phyloP scores from a whole-genome alignment of 2,888 invertebrate genomes.

The Cacoxenus indagator region DNA sequence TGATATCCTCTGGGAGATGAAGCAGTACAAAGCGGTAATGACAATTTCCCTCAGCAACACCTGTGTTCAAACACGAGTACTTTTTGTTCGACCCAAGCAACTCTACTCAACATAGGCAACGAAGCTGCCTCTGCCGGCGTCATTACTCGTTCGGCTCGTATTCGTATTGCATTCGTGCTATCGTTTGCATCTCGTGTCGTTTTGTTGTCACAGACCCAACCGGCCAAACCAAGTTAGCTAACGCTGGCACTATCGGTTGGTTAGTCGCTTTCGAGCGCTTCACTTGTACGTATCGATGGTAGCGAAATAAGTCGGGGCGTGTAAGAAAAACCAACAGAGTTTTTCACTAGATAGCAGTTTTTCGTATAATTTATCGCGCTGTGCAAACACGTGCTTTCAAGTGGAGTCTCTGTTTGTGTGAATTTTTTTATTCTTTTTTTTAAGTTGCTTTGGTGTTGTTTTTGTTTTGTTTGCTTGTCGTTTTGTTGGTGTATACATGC shows the following conservation, averaged over 20 bases:
- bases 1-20: too few relatives aligned
- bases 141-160: neutral
- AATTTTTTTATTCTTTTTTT: neutral
- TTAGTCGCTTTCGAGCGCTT: slow-evolving; percentile 2
- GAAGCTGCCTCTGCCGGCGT: too few relatives aligned
- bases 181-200: neutral
- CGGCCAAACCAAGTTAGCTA: too few relatives aligned
- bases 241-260: neutral
- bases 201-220: neutral
- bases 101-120: neutral
- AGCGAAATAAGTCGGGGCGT: neutral
- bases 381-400: too few relatives aligned
- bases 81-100: neutral
- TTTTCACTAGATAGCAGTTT: neutral
- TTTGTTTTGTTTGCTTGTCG: slow-evolving; percentile 4
- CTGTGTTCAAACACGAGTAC: too few relatives aligned
- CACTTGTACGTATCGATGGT: neutral
- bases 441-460: neutral
- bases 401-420: too few relatives aligned
- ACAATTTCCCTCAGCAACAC: too few relatives aligned
- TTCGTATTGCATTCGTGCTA: neutral
- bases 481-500: too few relatives aligned
- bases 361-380: neutral
- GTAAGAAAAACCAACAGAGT: too few relatives aligned
- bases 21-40: too few relatives aligned